Base-by-base conservation (phyloP, 2,797 vertebrate species). In the Cryptoblepharus egeriae region DNA sequence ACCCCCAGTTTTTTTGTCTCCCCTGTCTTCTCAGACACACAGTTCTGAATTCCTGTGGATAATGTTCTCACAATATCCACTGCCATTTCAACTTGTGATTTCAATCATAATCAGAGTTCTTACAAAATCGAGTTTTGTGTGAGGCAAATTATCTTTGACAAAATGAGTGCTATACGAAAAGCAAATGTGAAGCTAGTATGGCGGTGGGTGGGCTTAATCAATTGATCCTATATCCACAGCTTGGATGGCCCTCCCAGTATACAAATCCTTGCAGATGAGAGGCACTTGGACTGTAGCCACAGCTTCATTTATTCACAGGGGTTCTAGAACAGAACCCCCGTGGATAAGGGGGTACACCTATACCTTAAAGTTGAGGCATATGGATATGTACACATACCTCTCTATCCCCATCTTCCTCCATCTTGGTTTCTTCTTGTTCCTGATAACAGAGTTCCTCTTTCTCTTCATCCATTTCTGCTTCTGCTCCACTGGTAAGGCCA, bases 391-490 rank as follows among this genome's bases (percentile, higher is more conserved):
- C 10, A 9, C 8, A 2, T 78, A 97, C 97, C 96, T 97, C 96
- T 76, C 88, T 9, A 89, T 97, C 95, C 37, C 92, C 81, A 73
- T 94, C 94, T 39, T 95, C 95, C 11, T 96, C 96, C 96, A 97
- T 96, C 37, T 82, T 57, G 7, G 76, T 90, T 80, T 95, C 93
- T 30, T 81, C 71, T 58, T 92, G 15, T 85, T 5, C 93, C 86
- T 70, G 91, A 81, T 3, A 81, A 87, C 18, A 11, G 87, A 88
- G 32, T 90, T 87, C 4, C 74, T 80, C 22, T 15, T 72, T 84
- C 26, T 81, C n/a, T n/a, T n/a, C 90, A 15, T 90, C 92, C 75
- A 93, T 91, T 73, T 93, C 94, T 42, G 86, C 61, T 2, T 87
- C 88, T 77, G 76, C 35, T 10, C 94, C 94, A 55, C 94, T 85